These are phyloP conservation scores for Campylomormyrus numenius DNA, from an alignment of 2,113 vertebrate species.

Conservation along the genomic window DNA sequence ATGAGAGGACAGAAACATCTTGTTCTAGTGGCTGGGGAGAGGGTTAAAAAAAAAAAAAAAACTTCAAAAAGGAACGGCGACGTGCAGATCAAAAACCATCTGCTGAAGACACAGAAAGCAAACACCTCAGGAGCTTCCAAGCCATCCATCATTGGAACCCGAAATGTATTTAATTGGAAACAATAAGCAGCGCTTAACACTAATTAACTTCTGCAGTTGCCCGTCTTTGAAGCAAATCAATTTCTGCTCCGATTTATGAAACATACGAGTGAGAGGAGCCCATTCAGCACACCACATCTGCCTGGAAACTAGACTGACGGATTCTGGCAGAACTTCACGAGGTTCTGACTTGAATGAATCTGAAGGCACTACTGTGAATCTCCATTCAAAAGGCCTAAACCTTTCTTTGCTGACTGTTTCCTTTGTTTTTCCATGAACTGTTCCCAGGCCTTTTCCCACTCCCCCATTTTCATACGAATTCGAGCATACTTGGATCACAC, in stretches of 20 bases:
- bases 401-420: neutral
- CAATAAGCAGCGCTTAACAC: neutral
- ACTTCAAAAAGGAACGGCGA: neutral
- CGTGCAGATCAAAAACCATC: neutral
- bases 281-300: neutral
- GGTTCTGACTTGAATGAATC: neutral
- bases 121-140: neutral
- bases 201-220: neutral
- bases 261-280: neutral
- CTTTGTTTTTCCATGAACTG: neutral
- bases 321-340: neutral
- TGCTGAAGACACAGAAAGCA: neutral
- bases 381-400: neutral
- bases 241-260: neutral
- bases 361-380: neutral
- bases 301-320: neutral
- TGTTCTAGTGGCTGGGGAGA: slow-evolving; percentile 23
- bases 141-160: neutral
- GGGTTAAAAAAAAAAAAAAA: slow-evolving; percentile 22
- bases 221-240: neutral
- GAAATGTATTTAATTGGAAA: neutral
- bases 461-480: neutral
- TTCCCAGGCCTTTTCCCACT: neutral
- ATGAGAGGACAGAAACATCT: slow-evolving; percentile 44
- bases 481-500: neutral